Evolutionary conservation across 1,140 invertebrate genomes (phyloP), one percentile per base, ranked within the genome.

Genomic region (Sycophila sp.): DNA sequence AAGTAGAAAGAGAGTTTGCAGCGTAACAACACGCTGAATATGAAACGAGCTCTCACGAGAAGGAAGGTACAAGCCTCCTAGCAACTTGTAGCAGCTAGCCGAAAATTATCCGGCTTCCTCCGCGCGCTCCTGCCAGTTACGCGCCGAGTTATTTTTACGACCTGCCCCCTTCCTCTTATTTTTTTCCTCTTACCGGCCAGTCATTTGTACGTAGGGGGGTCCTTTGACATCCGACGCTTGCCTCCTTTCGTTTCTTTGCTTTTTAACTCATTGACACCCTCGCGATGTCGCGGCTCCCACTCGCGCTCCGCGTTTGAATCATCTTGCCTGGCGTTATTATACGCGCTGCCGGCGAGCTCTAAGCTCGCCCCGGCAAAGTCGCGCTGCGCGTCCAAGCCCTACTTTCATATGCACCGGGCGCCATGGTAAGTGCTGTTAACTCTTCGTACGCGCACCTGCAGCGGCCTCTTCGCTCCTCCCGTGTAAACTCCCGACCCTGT

Each of bases 381-480:
- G 24, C n/a, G n/a, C n/a, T 34, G 17, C 42, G 51, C 10, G 22
- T 8, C 2, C 7, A 19, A 17, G 69, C 68, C 67, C 77, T 74
- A 75, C 75, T 77, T 81, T 77, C 74, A 74, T 78, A 78, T 76
- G 73, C 75, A 69, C 73, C 73, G 58, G 68, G 65, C 53, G 7
- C 53, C 13, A 32, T 58, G 63, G 74, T 78, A 80, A 81, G 77
- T 79, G 77, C 74, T 76, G 69, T 73, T 73, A 81, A 82, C 75
- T 80, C 77, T 76, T 73, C 56, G 73, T 64, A 58, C 76, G 74
- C 69, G 64, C 77, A 75, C 73, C 78, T 76, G 74, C 73, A 75
- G 64, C 69, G 56, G 42, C 51, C 59, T 17, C 36, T 40, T 40
- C 30, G 42, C 4, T 24, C 59, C 4, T 24, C 59, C 40, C n/a